Evolutionary conservation across 2,113 vertebrate species (phyloP), one percentile per base, ranked within the genome.

Genomic region (Ophthalmolycus amberensis): DNA sequence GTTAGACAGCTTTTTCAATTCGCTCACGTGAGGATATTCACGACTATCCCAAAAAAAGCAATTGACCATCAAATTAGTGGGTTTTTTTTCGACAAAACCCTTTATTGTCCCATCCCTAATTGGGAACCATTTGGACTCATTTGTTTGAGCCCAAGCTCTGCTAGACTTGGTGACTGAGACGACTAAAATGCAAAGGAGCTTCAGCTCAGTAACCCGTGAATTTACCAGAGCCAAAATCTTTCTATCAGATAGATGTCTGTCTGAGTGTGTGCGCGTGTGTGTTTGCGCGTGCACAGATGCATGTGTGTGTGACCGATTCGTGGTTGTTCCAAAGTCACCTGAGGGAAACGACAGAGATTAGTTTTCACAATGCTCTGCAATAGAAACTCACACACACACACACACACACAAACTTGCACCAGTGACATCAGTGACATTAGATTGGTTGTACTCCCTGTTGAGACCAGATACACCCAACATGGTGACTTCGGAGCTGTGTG

Each of bases 311-410:
- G 77, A 80, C 71, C 34, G 84, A 83, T 85, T 88, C 75, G 79
- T 81, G 65, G 76, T 83, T 80, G 60, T 75, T 88, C 73, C 73
- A 85, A 77, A 85, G 84, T 88, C 78, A 85, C 86, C 86, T 86
- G 52, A 82, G 86, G 86, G 78, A 88, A 86, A 79, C 68, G 9
- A 62, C 79, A 73, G 69, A 88, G 79, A 88, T 90, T 82, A 82
- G 84, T 83, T 89, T 83, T 74, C 70, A 77, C 73, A 69, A 40
- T 38, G 52, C 56, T 77, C 54, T 65, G 42, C 71, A 83, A 77
- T 59, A 44, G 48, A 80, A 48, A 37, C 37, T 5, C 6, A 50
- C 71, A 63, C 71, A 48, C 9, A 60, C 62, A 46, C 12, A 4
- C 48, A 59, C 81, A 73, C 38, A 71, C 77, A 29, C 34, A 34